Conservation (phyloP, 2,888 invertebrate genomes). For the Hydriomena furcata region DNA sequence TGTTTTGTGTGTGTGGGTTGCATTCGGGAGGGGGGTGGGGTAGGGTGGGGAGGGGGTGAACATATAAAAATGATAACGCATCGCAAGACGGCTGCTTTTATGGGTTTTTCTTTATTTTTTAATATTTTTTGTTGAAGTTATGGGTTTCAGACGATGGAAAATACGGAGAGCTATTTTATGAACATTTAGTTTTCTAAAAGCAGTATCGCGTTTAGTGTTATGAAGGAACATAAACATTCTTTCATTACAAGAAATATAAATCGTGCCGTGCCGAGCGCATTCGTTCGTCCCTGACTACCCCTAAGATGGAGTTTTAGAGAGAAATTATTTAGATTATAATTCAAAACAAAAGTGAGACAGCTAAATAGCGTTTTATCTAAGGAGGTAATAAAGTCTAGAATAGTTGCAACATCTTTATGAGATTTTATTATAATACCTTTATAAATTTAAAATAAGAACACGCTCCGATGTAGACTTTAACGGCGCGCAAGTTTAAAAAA, state of each 20-base stretch:
- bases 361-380: no score
- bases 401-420: no score
- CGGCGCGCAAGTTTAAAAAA: no score
- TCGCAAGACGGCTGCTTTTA: constrained; percentile 83
- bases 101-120: constrained; percentile 81
- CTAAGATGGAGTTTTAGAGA: not conserved
- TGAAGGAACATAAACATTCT: constrained; percentile 1
- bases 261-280: not conserved
- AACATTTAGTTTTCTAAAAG: constrained; percentile 28
- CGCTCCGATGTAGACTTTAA: no score
- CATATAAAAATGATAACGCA: constrained; percentile 84
- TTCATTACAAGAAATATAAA: not conserved
- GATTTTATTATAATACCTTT: no score
- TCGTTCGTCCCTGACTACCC: not conserved
- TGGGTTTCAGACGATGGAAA: constrained; percentile 33
- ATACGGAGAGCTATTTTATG: constrained; percentile 31
- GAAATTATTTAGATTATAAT: no score
- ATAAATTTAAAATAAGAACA: no score
- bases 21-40: constrained; percentile 60
- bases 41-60: constrained; percentile 62
- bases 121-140: constrained; percentile 75
- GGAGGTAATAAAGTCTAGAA: no score
- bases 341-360: no score
- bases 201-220: constrained; percentile 7
- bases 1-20: constrained; percentile 61